These are phyloP conservation scores for Amphimedon queenslandica DNA, from an alignment of 37 sponge, comb jelly and placozoan species.

Conservation along the genomic window DNA sequence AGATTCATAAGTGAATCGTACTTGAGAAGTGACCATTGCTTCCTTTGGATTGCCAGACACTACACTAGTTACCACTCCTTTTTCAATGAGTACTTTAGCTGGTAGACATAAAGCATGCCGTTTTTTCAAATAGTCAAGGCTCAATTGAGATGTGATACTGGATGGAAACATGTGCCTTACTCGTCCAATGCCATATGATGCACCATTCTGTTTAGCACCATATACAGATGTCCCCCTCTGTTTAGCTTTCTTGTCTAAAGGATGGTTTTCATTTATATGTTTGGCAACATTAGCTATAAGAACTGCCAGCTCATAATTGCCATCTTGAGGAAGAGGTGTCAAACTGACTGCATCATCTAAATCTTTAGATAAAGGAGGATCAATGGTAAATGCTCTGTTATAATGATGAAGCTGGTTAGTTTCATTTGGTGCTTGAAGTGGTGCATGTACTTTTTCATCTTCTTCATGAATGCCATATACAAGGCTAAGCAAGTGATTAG, in stretches of 20 bases:
- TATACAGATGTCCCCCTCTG: constrained; percentile 30
- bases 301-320: constrained; percentile 50
- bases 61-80: not conserved
- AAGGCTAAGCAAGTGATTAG: constrained; percentile 27
- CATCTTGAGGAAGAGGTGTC: not conserved
- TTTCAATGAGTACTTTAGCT: constrained; percentile 7
- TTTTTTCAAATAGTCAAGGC: constrained; percentile 15
- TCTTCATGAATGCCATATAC: constrained; percentile 12
- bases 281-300: constrained; percentile 50
- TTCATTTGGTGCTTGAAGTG: not conserved
- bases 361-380: constrained; percentile 46
- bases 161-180: not conserved
- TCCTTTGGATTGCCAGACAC: not conserved
- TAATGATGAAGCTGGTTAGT: not conserved
- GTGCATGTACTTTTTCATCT: not conserved
- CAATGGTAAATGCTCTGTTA: constrained; percentile 58
- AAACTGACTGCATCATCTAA: constrained; percentile 74
- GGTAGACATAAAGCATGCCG: constrained; percentile 26
- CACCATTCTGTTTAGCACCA: constrained; percentile 1
- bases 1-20: not conserved
- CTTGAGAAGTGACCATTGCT: not conserved
- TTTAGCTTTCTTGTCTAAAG: constrained; percentile 18
- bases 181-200: no score
- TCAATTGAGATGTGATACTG: not conserved
- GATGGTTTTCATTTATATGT: not conserved